Evolutionary conservation across 2,888 invertebrate genomes (phyloP), one percentile per base, ranked within the genome.

Genomic region (Spodoptera picta): DNA sequence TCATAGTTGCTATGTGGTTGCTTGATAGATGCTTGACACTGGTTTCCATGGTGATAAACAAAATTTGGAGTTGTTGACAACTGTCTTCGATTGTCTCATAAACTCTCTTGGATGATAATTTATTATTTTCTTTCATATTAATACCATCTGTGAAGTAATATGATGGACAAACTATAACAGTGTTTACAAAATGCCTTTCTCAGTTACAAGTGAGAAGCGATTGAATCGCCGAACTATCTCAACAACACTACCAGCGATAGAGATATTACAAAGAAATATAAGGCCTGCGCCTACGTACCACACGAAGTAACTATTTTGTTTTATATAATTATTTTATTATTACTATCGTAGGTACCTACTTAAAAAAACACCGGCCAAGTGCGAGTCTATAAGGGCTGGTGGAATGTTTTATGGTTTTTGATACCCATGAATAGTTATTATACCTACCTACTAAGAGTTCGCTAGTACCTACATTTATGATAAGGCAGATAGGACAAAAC

Each of bases 231-330:
- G 77, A 58, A 67, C 75, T 9, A 53, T 66, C 3, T 62, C 82
- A 14, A 74, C 79, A 24, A 83, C 85, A 46, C 84, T 94, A 60
- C 94, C 94, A 45, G 92, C 94, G 1, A 90, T 94, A 63, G 90
- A 93, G 73, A 90, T 87, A 12, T 69, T 93, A 46, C 92, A 93
- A 69, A 86, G 91, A 73, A 94, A 94, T 87, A 83, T 92, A 50
- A 85, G 85, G 24, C 77, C 85, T 73, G 87, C 84, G 19, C 94
- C 94, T 3, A 90, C 87, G 10, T 68, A 67, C 60, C 86, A 87
- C 73, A 65, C 53, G 44, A 90, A 90, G 93, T 92, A 87, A 67
- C 23, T 54, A 14, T 14, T 14, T 14, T 14, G 14, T 14, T 14
- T 14, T 14, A 46, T 14, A 36, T 36, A 6, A 36, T 3, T 27